Evolutionary conservation across 2,113 vertebrate genomes (phyloP).

Genomic region (Apaloderma vittatum): DNA sequence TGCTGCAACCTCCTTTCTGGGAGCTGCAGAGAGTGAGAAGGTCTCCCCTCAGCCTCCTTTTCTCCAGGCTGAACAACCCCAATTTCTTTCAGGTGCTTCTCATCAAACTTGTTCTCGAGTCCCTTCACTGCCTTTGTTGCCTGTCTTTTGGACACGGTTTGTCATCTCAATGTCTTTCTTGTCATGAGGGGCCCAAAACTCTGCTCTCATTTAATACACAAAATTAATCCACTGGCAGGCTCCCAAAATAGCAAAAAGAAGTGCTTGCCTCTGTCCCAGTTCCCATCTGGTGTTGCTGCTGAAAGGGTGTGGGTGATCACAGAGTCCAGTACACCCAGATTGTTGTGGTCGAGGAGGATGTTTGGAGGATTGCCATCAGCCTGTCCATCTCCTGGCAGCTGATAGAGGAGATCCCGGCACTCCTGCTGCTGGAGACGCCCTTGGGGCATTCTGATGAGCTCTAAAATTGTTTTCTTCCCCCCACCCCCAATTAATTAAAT

Average conservation of each 20-base stretch:
- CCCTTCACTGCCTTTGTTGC: no score
- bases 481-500: not conserved
- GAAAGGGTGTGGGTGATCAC: accelerated
- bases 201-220: not conserved
- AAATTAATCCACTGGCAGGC: not conserved
- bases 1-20: no score
- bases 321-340: not conserved
- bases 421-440: not conserved
- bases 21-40: no score
- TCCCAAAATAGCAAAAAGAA: not conserved
- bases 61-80: no score
- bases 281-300: not conserved
- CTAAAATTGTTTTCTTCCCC: not conserved
- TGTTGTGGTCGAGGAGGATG: not conserved
- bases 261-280: not conserved
- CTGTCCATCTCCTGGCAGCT: not conserved
- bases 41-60: no score
- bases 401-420: not conserved
- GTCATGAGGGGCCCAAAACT: no score
- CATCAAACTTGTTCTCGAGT: no score
- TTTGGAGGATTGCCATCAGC: not conserved
- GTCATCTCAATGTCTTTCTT: no score
- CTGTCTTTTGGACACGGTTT: no score
- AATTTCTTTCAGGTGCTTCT: no score
- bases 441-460: not conserved